Evolutionary conservation across 2,113 vertebrate genomes (phyloP).

Genomic region (Himantopus leucocephalus): DNA sequence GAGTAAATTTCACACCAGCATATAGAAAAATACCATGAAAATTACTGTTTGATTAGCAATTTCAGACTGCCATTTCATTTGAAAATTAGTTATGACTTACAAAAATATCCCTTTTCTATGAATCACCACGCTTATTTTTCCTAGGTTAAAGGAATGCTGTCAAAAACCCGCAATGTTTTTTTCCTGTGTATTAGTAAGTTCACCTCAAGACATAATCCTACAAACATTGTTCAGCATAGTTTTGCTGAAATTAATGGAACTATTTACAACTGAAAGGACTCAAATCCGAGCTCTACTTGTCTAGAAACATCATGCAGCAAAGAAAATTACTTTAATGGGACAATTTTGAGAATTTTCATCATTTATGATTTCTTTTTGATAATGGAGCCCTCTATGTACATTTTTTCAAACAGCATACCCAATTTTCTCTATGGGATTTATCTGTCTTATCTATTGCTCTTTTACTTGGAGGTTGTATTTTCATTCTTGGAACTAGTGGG

Average conservation of each 20-base stretch:
- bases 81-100: neutral
- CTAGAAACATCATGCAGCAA: neutral
- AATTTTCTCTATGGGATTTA: neutral
- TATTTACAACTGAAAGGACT: neutral
- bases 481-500: neutral
- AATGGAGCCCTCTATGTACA: neutral
- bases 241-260: neutral
- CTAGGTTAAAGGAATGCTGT: neutral
- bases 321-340: slow-evolving; percentile 28
- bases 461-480: neutral
- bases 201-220: neutral
- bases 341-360: slow-evolving; percentile 6
- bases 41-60: neutral
- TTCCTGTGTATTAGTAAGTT: neutral
- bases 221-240: neutral
- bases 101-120: neutral
- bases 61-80: neutral
- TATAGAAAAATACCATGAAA: neutral
- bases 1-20: neutral
- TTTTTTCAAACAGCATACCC: neutral
- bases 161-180: neutral
- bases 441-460: neutral
- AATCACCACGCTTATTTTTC: neutral
- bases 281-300: neutral
- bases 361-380: neutral